A percentile compares a stretch with the other conserved stretches of the same genome.
These are phyloP conservation scores for Pyrrhosoma nymphula DNA, from an alignment of 2,888 invertebrate species.

Conservation along the genomic window DNA sequence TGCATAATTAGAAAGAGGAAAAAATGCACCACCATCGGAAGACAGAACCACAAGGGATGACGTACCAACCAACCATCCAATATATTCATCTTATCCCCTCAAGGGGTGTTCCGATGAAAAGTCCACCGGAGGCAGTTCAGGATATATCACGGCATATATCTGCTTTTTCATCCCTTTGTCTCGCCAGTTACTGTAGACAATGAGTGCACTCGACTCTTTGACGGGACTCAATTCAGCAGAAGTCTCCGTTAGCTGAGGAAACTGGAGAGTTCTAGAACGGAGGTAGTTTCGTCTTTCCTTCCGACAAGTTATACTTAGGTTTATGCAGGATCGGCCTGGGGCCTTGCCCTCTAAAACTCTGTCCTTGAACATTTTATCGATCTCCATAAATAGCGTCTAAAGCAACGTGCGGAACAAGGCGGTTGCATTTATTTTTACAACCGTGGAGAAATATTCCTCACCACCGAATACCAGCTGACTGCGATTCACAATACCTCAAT, in stretches of 20 bases:
- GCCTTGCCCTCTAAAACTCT: too few species aligned
- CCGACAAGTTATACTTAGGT: background rate
- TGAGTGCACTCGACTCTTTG: background rate
- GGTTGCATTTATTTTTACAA: too few species aligned
- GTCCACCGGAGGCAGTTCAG: background rate
- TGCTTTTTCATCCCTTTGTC: background rate
- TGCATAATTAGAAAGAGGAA: background rate
- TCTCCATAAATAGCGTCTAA: too few species aligned
- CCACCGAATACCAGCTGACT: too few species aligned
- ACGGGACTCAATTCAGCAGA: background rate
- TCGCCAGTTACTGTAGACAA: background rate
- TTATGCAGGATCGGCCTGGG: background rate
- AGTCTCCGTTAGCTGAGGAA: background rate
- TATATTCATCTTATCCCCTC: background rate
- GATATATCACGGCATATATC: background rate
- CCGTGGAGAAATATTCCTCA: too few species aligned
- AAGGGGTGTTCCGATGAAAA: background rate
- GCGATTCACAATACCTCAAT: too few species aligned
- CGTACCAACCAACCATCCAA: background rate
- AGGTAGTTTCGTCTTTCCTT: background rate
- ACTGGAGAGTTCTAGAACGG: background rate
- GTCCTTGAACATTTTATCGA: too few species aligned
- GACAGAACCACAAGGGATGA: background rate
- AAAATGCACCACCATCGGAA: background rate
- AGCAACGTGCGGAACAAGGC: too few species aligned